Evolutionary conservation across 2,888 invertebrate species (phyloP), one percentile per base, ranked within the genome.

Genomic region (Melanostoma scalare): DNA sequence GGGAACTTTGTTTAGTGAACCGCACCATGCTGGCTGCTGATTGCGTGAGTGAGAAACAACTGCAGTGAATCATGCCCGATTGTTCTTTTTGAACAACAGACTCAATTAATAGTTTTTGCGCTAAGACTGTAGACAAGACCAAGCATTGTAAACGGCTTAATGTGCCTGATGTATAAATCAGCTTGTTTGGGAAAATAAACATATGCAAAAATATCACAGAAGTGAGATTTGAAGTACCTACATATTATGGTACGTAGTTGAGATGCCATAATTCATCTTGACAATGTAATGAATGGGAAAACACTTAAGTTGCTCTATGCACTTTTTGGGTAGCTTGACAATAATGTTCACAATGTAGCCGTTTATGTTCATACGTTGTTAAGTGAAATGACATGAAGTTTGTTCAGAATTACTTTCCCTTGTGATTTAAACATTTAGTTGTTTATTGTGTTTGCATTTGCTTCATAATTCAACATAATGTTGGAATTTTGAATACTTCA

Each of bases 201-300:
- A 61, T 65, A 48, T 56, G 38, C 35, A 52, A 40, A 65, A 71
- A 55, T 46, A 68, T 77, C 55, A 69, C 60, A 69, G 63, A 74
- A 69, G 52, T 63, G 69, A 65, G 78, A 75, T 68, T 36, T 67
- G 33, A 55, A 67, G 58, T 82, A 84, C 79, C 79, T 79, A 74
- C 20, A 20, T 20, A 20, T 20, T 20, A 20, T 20, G 20, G 20
- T 20, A 20, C 20, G 30, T 68, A 40, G 65, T 72, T 84, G 35
- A 60, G 69, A 69, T 68, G 56, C 67, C 63, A 73, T 73, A 82
- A 77, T 68, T 77, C 63, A 73, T 42, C 30, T 63, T 46, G 42
- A 52, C 48, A 75, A 63, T 63, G 58, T 53, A 61, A 60, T 71
- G 30, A 38, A 63, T 36, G 65, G 35, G 71, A 67, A 50, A 48